These are phyloP conservation scores for Saccostrea glomerata DNA, from an alignment of 1,140 invertebrate genomes.

Conservation along the genomic window DNA sequence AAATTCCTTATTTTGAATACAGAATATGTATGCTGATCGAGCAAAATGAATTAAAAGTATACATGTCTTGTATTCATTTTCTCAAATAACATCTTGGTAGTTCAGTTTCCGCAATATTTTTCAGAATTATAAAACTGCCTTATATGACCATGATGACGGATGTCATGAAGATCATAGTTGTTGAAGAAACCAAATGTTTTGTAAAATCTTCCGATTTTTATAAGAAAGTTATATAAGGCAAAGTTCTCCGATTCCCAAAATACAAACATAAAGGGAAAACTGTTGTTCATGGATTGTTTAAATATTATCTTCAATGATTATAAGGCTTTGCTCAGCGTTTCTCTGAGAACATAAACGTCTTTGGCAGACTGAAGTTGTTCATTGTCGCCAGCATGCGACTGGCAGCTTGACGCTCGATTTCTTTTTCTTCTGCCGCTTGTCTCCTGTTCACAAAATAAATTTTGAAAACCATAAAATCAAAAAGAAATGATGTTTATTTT, in stretches of 20 bases:
- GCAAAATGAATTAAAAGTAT: too few relatives aligned
- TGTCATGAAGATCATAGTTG: too few relatives aligned
- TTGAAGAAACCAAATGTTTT: too few relatives aligned
- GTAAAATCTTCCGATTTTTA: too few relatives aligned
- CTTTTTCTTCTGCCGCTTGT: conserved; percentile 97
- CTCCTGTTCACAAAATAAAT: conserved; percentile 84
- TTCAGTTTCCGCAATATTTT: too few relatives aligned
- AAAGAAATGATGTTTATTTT: not conserved
- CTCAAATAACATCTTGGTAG: too few relatives aligned
- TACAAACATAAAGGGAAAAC: not conserved
- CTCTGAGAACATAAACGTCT: not conserved
- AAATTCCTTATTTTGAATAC: too few relatives aligned
- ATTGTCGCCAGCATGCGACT: conserved; percentile 93
- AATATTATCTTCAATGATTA: too few relatives aligned
- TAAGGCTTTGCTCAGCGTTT: not conserved
- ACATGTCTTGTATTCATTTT: too few relatives aligned
- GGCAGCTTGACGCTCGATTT: conserved; percentile 97
- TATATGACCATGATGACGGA: too few relatives aligned
- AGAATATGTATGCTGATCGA: too few relatives aligned
- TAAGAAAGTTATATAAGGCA: not conserved
- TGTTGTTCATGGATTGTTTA: not conserved
- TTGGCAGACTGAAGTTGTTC: conserved; percentile 4
- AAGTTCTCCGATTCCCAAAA: not conserved
- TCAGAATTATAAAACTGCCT: too few relatives aligned
- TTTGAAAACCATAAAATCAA: not conserved